Conservation (phyloP, 1,140 invertebrate species). For the Pseudoatta argentina region DNA sequence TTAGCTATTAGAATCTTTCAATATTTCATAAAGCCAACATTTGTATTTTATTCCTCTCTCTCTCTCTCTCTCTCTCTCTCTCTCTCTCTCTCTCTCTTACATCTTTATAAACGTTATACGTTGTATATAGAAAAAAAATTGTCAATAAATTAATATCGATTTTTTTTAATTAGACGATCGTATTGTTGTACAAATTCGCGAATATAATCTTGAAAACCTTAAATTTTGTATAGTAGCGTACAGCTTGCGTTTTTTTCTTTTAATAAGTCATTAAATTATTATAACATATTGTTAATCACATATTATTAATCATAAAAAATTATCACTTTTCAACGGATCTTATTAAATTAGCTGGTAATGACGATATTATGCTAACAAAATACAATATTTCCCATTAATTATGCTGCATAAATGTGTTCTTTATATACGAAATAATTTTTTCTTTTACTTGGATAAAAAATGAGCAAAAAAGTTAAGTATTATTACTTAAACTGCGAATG, state of each 20-base stretch:
- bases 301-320: background rate
- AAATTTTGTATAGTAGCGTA: background rate
- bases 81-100: background rate
- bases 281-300: too few species aligned
- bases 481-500: background rate
- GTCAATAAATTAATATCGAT: background rate
- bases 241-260: background rate
- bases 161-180: background rate
- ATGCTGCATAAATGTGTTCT: background rate
- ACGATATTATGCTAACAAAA: background rate
- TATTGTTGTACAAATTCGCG: background rate
- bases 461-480: constrained; percentile 29
- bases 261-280: too few species aligned
- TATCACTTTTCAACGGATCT: background rate
- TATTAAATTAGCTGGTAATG: background rate
- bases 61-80: too few species aligned
- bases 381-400: constrained; percentile 13
- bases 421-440: background rate
- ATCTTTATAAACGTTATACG: background rate
- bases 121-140: background rate
- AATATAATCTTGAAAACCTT: background rate
- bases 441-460: background rate
- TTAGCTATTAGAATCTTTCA: background rate
- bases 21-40: background rate
- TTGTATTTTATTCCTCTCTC: background rate